These are phyloP conservation scores for Protobothrops mucrosquamatus DNA, from an alignment of 2,113 vertebrate species.

Conservation along the genomic window DNA sequence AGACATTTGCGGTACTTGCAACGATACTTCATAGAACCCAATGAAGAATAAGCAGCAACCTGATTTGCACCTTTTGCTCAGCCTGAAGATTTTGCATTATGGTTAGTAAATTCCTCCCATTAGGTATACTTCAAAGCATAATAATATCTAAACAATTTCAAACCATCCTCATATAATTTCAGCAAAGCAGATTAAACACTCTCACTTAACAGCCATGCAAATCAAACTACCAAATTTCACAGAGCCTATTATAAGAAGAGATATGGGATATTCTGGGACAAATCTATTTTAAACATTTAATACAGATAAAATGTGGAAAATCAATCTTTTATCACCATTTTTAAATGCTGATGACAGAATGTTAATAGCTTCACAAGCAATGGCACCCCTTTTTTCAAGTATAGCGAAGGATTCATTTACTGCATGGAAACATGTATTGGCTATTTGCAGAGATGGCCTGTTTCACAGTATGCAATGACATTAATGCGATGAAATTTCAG, in stretches of 20 bases:
- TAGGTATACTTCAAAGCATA: background rate
- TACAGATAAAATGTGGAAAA: background rate
- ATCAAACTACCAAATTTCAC: background rate
- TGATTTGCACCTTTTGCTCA: background rate
- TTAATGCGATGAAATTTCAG: background rate
- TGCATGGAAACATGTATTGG: conserved; percentile 1
- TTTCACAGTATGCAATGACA: background rate
- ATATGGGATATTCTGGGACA: background rate
- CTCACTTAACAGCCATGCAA: background rate
- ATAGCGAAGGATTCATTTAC: background rate
- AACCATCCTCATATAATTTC: background rate
- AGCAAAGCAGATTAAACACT: background rate
- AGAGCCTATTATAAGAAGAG: background rate
- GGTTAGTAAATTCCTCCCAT: background rate
- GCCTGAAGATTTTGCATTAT: background rate
- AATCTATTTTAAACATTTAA: background rate
- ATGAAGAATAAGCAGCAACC: background rate
- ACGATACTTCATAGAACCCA: background rate
- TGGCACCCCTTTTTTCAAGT: background rate
- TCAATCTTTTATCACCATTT: background rate
- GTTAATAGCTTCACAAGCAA: background rate
- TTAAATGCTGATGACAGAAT: background rate
- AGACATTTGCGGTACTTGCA: background rate
- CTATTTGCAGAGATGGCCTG: conserved; percentile 10
- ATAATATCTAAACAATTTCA: background rate